A percentile compares a stretch with the other conserved stretches of the same genome.
These are phyloP conservation scores for Pagetopsis macropterus DNA, from an alignment of 2,797 vertebrate species.

Conservation along the genomic window DNA sequence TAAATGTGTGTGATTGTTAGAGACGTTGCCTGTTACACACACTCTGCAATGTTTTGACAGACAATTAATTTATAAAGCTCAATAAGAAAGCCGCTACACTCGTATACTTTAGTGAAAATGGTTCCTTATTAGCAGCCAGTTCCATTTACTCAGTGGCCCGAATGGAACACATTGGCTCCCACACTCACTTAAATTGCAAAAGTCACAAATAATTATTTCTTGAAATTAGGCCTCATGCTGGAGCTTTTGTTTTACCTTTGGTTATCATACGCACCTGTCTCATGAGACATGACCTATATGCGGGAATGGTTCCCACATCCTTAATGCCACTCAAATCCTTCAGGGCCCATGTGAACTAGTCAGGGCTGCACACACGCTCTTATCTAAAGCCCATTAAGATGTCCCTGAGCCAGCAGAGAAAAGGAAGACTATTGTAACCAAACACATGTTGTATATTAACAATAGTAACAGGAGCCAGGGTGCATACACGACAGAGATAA, in stretches of 20 bases:
- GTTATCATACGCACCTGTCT: too few relatives aligned
- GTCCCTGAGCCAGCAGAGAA: not conserved
- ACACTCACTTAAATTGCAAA: too few relatives aligned
- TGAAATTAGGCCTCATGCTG: too few relatives aligned
- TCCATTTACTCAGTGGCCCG: too few relatives aligned
- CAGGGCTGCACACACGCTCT: slow-evolving; percentile 7
- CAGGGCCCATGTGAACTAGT: not conserved
- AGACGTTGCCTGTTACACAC: not conserved
- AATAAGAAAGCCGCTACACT: not conserved
- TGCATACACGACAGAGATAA: rapidly evolving
- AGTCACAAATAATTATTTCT: too few relatives aligned
- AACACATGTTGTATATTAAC: not conserved
- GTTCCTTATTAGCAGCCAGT: not conserved
- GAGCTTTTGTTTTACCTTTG: too few relatives aligned
- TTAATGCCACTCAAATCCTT: not conserved
- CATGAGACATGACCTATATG: too few relatives aligned
- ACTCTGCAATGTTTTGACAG: not conserved
- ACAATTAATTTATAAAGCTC: not conserved
- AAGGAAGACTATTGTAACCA: not conserved
- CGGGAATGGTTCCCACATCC: too few relatives aligned
- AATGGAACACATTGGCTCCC: too few relatives aligned
- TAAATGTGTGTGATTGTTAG: not conserved
- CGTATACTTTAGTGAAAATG: not conserved
- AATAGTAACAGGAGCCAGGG: not conserved
- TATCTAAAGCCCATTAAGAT: slow-evolving; percentile 39